Conservation (phyloP, 2,888 invertebrate species). For the Sarcophaga caerulescens region DNA sequence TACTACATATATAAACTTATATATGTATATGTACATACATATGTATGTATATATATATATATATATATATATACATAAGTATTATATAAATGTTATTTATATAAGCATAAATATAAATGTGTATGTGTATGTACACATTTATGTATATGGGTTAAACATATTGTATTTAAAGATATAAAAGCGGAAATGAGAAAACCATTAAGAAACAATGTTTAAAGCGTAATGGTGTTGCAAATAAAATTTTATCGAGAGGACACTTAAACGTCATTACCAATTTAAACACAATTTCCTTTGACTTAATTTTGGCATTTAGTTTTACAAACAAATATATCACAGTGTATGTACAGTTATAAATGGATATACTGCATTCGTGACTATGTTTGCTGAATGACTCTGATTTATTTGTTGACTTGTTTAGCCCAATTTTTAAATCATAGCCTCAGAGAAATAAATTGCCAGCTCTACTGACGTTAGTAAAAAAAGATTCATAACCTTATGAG, state of each 20-base stretch:
- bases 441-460: no score
- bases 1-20: background rate
- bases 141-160: background rate
- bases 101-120: background rate
- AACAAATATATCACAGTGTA: background rate
- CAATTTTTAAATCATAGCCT: no score
- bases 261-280: background rate
- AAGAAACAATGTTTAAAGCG: background rate
- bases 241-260: background rate
- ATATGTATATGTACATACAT: constrained; percentile 2
- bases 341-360: no score
- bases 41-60: no score
- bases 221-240: background rate
- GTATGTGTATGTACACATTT: background rate
- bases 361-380: no score
- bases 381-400: no score
- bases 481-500: no score
- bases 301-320: background rate
- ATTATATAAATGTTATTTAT: no score
- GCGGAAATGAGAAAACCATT: background rate
- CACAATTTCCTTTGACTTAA: background rate
- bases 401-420: no score
- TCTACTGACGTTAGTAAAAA: no score
- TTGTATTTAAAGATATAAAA: background rate
- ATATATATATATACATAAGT: no score